Conservation (phyloP, 2,888 invertebrate species). For the Drosophila paracracens region DNA sequence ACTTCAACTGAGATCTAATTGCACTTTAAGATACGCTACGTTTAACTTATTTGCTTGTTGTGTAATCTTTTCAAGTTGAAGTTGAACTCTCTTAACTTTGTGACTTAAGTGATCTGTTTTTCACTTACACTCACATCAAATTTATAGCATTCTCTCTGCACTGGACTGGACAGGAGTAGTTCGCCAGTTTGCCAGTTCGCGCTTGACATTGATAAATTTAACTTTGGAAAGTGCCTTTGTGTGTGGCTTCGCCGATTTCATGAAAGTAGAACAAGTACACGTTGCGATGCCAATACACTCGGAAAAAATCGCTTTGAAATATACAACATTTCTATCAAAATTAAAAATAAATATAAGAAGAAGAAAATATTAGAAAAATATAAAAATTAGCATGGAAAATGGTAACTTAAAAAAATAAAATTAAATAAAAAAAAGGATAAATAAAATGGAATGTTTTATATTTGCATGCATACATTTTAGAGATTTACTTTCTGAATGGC, state of each 20-base stretch:
- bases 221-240: slow-evolving; percentile 34
- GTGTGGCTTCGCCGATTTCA: slow-evolving; percentile 31
- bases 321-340: not conserved
- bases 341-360: too few species aligned
- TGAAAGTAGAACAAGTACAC: slow-evolving; percentile 7
- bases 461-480: not conserved
- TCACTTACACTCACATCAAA: slow-evolving; percentile 16
- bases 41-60: not conserved
- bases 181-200: not conserved
- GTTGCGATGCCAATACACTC: slow-evolving; percentile 8
- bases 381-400: too few species aligned
- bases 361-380: too few species aligned
- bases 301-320: not conserved
- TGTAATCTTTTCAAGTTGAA: not conserved
- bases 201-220: slow-evolving; percentile 51
- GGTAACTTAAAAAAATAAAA: too few species aligned
- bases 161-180: not conserved
- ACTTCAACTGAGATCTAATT: not conserved
- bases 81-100: slow-evolving; percentile 7
- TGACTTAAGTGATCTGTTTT: slow-evolving; percentile 28
- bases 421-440: too few species aligned
- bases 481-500: not conserved
- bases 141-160: slow-evolving; percentile 17
- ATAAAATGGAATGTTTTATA: too few species aligned
- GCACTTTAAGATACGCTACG: not conserved